Evolutionary conservation across 1,140 invertebrate species (phyloP), one percentile per base, ranked within the genome.

Genomic region (Campodea augens): DNA sequence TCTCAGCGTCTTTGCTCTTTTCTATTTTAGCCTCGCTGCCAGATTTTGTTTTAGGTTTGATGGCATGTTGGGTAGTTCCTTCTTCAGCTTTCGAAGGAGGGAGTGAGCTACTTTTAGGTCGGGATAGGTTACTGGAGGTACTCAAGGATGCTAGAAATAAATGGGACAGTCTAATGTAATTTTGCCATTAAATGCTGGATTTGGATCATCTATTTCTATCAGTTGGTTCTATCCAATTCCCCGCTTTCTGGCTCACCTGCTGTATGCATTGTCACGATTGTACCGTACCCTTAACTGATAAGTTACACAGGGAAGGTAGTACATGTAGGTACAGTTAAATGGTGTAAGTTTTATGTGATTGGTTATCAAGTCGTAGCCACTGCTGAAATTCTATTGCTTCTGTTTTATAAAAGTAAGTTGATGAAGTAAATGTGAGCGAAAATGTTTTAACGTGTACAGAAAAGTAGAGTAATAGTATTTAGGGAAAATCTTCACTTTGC

Each of bases 41-140:
- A 48, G 46, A 43, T 36, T 38, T 42, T 36, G 22, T 29, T 49
- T 46, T 51, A 38, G 47, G 43, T 51, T 51, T 51, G 21, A 38
- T 49, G 44, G 44, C 43, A 40, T 49, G 47, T 25, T 51, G 42
- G 49, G 49, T 43, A 48, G 45, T 46, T 43, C 48, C 44, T 46
- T 49, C 48, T 46, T 49, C 48, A 48, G 39, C 32, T 44, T 45
- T 50, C 42, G 48, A 36, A 39, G 50, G 37, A 43, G 59, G 32
- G 15, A 57, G 52, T 52, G 61, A 60, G 60, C 62, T 66, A 65
- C 60, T 65, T 64, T 66, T 67, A 55, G 63, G 63, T 57, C 65
- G 64, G 57, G 59, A 60, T 57, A 62, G 63, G 27, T 32, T 32
- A 55, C 59, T 59, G 59, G 62, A 60, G 55, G 65, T 64, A 56